These are phyloP conservation scores for Pristiophorus japonicus DNA, from an alignment of 2,113 vertebrate genomes.

Conservation along the genomic window DNA sequence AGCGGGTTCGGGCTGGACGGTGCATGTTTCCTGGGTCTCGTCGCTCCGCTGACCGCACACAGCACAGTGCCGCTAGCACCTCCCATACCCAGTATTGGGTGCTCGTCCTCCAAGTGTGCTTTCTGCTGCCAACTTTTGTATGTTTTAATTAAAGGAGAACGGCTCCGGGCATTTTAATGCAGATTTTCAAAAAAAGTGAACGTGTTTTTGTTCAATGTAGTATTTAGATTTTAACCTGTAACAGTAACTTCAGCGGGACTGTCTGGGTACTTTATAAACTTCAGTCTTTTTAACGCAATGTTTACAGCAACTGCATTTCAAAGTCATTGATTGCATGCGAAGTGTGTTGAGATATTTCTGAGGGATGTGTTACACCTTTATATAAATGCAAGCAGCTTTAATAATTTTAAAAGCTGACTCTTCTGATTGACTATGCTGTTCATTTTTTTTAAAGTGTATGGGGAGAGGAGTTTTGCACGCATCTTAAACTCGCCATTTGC, in stretches of 20 bases:
- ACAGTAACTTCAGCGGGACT: neutral
- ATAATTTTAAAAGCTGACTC: neutral
- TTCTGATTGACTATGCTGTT: neutral
- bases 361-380: neutral
- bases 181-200: neutral
- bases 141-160: neutral
- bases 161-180: neutral
- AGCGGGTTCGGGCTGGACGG: neutral
- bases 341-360: neutral
- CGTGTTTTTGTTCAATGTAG: neutral
- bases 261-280: neutral
- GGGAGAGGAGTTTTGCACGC: neutral
- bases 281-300: neutral
- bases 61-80: too few species aligned
- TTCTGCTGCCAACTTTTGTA: neutral
- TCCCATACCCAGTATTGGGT: neutral
- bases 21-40: neutral
- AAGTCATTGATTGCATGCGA: neutral
- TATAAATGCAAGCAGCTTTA: neutral
- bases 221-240: neutral
- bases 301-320: neutral
- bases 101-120: neutral
- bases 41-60: neutral
- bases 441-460: neutral
- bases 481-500: neutral